phyloP scores from a whole-genome alignment of 1,140 invertebrate species.

The Drosophila nigrodunni region DNA sequence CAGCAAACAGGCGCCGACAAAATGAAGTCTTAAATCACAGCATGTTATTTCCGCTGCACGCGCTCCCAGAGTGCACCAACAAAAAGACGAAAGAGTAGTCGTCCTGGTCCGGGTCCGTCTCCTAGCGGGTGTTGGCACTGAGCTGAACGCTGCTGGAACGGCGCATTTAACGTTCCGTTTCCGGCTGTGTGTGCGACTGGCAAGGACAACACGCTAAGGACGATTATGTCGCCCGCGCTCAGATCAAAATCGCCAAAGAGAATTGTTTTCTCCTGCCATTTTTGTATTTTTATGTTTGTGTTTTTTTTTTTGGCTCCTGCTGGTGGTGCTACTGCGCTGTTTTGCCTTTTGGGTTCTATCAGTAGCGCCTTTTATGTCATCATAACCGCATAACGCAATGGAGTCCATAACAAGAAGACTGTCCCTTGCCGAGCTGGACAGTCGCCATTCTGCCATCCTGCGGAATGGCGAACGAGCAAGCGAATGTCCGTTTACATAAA shows the following conservation, averaged over 20 bases:
- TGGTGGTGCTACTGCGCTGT: conserved; percentile 54
- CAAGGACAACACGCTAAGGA: conserved; percentile 33
- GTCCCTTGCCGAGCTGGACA: conserved; percentile 18
- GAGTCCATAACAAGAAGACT: conserved; percentile 46
- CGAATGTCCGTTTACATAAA: conserved; percentile 82
- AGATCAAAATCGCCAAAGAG: conserved; percentile 67
- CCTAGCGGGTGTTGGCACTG: neutral
- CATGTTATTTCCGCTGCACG: conserved; percentile 78
- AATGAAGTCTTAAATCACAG: conserved; percentile 84
- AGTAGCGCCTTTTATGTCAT: conserved; percentile 79
- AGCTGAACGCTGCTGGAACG: conserved; percentile 32
- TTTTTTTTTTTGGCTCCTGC: conserved; percentile 1
- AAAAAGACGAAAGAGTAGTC: conserved; percentile 1
- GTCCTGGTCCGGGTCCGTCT: no score
- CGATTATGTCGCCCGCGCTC: conserved; percentile 48
- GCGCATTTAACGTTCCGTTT: conserved; percentile 68
- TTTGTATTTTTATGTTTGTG: neutral
- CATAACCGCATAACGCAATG: conserved; percentile 71
- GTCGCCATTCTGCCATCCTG: conserved; percentile 38
- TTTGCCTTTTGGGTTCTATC: conserved; percentile 70
- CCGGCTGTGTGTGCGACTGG: conserved; percentile 38
- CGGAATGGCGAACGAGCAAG: conserved; percentile 54
- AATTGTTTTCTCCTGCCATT: conserved; percentile 57
- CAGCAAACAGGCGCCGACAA: conserved; percentile 52
- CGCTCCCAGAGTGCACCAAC: conserved; percentile 10